A percentile compares a stretch with the other conserved stretches of the same genome.
phyloP scores from a whole-genome alignment of 2,888 invertebrate species.

The Troides aeacus region DNA sequence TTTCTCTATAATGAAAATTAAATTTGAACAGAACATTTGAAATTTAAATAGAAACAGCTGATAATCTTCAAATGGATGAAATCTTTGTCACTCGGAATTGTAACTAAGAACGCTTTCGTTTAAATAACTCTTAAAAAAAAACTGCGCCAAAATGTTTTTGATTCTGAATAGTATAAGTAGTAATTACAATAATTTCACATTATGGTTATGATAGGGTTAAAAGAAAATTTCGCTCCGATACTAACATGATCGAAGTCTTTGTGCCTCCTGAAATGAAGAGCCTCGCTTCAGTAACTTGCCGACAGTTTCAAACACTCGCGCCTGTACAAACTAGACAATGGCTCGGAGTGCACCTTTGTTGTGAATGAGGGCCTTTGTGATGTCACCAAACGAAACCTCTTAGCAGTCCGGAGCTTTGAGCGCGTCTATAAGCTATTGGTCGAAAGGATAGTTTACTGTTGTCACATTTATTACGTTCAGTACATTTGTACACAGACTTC shows the following conservation, averaged over 20 bases:
- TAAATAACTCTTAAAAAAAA: too few relatives aligned
- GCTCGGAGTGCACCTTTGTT: slow-evolving; percentile 23
- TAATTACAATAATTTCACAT: too few relatives aligned
- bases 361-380: slow-evolving; percentile 22
- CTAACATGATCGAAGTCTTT: background rate
- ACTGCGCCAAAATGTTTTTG: too few relatives aligned
- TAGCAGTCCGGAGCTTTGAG: slow-evolving; percentile 9
- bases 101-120: too few relatives aligned
- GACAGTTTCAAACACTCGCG: slow-evolving; percentile 15
- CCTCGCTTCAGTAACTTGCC: background rate
- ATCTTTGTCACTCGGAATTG: too few relatives aligned
- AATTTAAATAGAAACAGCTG: too few relatives aligned
- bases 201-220: too few relatives aligned
- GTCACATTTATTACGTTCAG: background rate
- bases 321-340: slow-evolving; percentile 22
- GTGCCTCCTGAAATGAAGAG: background rate
- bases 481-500: background rate
- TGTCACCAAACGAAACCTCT: slow-evolving; percentile 18
- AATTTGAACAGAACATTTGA: too few relatives aligned
- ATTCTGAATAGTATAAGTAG: too few relatives aligned
- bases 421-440: background rate
- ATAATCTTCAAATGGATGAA: too few relatives aligned
- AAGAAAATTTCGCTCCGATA: too few relatives aligned
- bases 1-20: too few relatives aligned
- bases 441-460: background rate